phyloP scores from a whole-genome alignment of 2,888 invertebrate genomes.

The Leptopilina myrica region DNA sequence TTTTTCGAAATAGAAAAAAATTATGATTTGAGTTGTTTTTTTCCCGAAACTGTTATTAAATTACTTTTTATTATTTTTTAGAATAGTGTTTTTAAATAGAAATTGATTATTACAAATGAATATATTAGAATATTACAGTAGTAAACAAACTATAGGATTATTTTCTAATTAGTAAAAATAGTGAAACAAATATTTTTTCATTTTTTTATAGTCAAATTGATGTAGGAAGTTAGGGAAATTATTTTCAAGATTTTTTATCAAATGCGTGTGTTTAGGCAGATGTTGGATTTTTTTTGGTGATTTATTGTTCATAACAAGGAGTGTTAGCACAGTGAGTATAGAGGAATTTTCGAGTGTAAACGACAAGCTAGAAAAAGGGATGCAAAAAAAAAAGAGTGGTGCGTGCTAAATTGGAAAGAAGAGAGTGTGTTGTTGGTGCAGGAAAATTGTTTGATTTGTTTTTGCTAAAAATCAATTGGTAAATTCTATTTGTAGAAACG shows the following conservation, averaged over 20 bases:
- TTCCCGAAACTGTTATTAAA: too few species aligned
- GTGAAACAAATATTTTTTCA: neutral
- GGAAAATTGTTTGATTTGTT: slow-evolving; percentile 21
- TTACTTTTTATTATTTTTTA: too few species aligned
- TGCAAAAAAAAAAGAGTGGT: slow-evolving; percentile 1
- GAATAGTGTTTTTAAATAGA: too few species aligned
- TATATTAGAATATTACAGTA: too few species aligned
- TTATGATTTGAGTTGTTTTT: too few species aligned
- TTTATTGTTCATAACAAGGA: slow-evolving; percentile 13
- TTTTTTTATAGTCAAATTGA: neutral
- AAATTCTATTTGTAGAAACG: neutral
- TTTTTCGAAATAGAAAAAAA: too few species aligned
- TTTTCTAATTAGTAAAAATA: too few species aligned
- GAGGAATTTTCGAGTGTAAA: neutral
- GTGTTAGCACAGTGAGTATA: slow-evolving; percentile 17
- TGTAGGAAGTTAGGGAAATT: neutral
- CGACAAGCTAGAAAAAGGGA: neutral
- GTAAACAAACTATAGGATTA: too few species aligned
- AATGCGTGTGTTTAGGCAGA: neutral
- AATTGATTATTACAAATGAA: too few species aligned
- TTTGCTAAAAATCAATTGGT: slow-evolving; percentile 29
- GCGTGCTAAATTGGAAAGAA: slow-evolving; percentile 39
- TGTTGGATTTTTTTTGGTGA: neutral
- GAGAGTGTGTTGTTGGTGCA: slow-evolving; percentile 37
- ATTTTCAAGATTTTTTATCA: slow-evolving; percentile 12